Evolutionary conservation across 2,888 invertebrate species (phyloP), one percentile per base, ranked within the genome.

Genomic region (Chelonus formosanus): DNA sequence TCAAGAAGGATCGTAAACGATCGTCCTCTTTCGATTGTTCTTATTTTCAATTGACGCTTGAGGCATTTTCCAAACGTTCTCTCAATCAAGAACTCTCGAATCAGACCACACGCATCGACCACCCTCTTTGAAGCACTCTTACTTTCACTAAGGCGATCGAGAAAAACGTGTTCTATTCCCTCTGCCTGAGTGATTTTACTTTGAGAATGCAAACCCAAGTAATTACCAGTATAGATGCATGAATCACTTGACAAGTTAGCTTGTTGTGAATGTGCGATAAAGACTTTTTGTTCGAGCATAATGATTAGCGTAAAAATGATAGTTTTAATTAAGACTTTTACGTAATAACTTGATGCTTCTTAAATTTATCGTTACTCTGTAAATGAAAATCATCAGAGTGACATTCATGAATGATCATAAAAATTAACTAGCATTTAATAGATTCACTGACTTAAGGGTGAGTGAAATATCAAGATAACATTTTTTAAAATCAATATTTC

Each of bases 201-300:
- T 40, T 31, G 55, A 64, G 44, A 44, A 32, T 53, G 48, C 54
- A 34, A 56, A 55, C 48, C 34, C 57, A 43, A 56, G 61, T 60
- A 45, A 65, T 63, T 64, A 60, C 50, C 34, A 60, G 66, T 59
- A 47, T 62, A 65, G 60, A 44, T 65, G 61, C 63, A 57, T 66
- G 60, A 71, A 71, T 68, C 67, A 60, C 62, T 71, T 2, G 70
- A 72, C 69, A 68, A 71, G 70, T 64, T 55, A 48, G 64, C 60
- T 60, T 50, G 61, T 44, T 48, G 34, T 54, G 35, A 63, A 20
- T 20, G 35, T 54, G 47, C 47, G 53, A 58, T 65, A 59, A 59
- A 65, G 63, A 45, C 45, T 44, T 63, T 52, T 62, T 56, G 36
- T 53, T 52, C 34, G 8, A 59, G 40, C 45, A 32, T 5, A 60